phyloP scores from a whole-genome alignment of 1,140 invertebrate species.

The Dufourea novaeangliae region DNA sequence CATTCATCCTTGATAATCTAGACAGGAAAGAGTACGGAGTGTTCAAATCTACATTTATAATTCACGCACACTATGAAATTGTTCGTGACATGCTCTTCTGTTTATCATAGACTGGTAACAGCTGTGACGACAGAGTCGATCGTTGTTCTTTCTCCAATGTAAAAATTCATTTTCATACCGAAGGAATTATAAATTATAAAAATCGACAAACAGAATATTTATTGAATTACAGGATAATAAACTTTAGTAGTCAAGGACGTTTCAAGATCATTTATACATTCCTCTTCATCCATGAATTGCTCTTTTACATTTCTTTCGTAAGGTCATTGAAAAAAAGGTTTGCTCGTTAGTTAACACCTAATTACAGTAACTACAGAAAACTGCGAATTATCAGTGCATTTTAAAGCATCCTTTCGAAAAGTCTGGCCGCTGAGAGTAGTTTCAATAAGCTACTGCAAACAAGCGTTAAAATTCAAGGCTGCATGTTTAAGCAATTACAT shows the following conservation, averaged over 20 bases:
- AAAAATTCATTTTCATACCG: too few relatives aligned
- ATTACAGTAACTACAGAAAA: background rate
- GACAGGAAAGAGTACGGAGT: background rate
- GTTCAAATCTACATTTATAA: background rate
- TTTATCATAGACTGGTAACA: background rate
- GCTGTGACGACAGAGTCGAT: background rate
- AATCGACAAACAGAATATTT: background rate
- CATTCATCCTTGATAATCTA: background rate
- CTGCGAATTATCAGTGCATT: too few relatives aligned
- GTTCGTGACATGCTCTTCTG: background rate
- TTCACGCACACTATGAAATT: background rate
- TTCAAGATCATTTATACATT: background rate
- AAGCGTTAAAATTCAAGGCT: too few relatives aligned
- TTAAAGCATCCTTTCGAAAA: too few relatives aligned
- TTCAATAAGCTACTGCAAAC: too few relatives aligned
- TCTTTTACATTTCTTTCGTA: background rate
- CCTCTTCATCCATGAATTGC: background rate
- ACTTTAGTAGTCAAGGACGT: background rate
- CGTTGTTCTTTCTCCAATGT: background rate
- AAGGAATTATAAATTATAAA: too few relatives aligned
- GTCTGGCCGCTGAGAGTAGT: background rate
- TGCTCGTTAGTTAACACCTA: background rate
- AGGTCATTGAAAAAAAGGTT: background rate
- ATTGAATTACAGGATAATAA: background rate
- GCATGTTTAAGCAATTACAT: too few relatives aligned